Base-by-base conservation (phyloP, 2,113 vertebrate species). In the Sapayoa aenigma region DNA sequence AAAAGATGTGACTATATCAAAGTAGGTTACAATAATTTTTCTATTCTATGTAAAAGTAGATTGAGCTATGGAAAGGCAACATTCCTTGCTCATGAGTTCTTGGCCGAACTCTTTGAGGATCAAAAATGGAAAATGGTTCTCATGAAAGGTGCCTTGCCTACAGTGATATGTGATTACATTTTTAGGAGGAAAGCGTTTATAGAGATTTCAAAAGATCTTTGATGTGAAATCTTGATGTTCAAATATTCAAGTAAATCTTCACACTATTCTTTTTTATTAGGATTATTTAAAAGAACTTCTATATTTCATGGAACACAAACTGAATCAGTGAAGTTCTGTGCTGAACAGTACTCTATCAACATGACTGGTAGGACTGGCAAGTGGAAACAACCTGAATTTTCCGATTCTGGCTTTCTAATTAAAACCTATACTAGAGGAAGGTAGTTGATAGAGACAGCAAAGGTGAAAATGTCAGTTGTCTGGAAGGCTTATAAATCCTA, bases 161-260 rank as follows among this genome's bases (percentile, higher is more conserved):
- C 12, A 30, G 13, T 66, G 19, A 42, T 52, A 69, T n/a, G 5
- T 62, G 27, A 35, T 67, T 59, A 47, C 5, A 1, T 76, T 93
- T 86, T 89, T 37, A 66, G 18, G 20, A 50, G n/a, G 35, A 60
- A 85, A 28, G 68, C 2, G 0, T 5, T 79, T 68, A 31, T 12
- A 28, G 35, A 66, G 3, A 41, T 76, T 73, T 71, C 11, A 30
- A 22, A 77, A 74, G 14, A 23, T 46, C 12, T 60, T 75, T 3
- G 1, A 9, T 1, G 4, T 39, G 55, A 65, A 71, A 71, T 21
- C 7, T 59, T 62, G 9, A 1, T 1, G 3, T 73, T 80, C 24
- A 80, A 58, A 47, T 76, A 37, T 46, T 71, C 14, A 71, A 22
- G 16, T 53, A 73, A 56, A 23, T 69, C 6, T 75, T 84, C 5